Evolutionary conservation across 2,797 vertebrate species (phyloP).

Genomic region (Basileuterus tristriatus): DNA sequence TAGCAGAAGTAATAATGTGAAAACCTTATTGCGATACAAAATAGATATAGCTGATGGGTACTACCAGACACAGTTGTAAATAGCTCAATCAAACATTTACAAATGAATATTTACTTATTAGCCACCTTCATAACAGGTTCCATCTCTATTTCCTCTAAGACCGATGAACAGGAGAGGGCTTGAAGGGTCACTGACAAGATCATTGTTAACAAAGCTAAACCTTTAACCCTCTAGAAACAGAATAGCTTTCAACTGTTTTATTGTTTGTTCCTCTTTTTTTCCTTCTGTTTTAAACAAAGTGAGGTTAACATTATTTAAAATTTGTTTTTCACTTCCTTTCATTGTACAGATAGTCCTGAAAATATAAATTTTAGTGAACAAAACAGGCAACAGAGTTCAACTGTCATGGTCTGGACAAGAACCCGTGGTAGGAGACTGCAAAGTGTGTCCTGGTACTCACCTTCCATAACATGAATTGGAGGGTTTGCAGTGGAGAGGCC

Average conservation of each 20-base stretch:
- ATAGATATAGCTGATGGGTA: neutral
- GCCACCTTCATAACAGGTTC: neutral
- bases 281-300: neutral
- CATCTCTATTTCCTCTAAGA: neutral
- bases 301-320: neutral
- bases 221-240: neutral
- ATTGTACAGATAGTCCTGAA: neutral
- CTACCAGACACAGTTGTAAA: neutral
- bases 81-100: neutral
- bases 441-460: rapidly evolving
- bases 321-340: neutral
- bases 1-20: neutral
- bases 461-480: neutral
- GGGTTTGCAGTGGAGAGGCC: rapidly evolving
- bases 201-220: neutral
- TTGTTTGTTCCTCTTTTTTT: neutral
- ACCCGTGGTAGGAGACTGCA: neutral
- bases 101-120: neutral
- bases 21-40: neutral
- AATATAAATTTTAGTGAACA: neutral
- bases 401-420: neutral
- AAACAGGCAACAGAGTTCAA: neutral
- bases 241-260: neutral
- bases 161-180: neutral
- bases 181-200: neutral